Percentiles rank a stretch among this genome's conserved stretches.
Conservation (phyloP, 1,140 invertebrate species). For the Cheumatopsyche charites region DNA sequence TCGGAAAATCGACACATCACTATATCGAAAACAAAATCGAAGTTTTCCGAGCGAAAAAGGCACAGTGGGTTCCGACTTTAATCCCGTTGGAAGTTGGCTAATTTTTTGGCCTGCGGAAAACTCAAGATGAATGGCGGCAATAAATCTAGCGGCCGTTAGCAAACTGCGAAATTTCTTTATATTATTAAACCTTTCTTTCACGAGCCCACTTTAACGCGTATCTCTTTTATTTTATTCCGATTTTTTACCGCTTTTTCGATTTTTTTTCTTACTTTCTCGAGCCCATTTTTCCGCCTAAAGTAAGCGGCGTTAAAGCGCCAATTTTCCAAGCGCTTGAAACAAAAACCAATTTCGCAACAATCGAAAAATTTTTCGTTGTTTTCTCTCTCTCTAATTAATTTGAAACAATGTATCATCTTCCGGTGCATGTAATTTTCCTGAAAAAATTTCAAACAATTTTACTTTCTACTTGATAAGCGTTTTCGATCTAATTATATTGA, state of each 20-base stretch:
- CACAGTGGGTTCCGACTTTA: slow-evolving; percentile 23
- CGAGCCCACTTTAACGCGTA: not conserved
- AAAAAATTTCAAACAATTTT: too few species aligned
- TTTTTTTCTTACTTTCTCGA: not conserved
- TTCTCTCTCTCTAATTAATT: slow-evolving; percentile 4
- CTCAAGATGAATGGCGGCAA: slow-evolving; percentile 25
- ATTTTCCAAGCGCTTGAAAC: slow-evolving; percentile 3
- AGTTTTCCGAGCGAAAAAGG: slow-evolving; percentile 4
- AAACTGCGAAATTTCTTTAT: slow-evolving; percentile 29
- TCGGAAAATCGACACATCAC: too few species aligned
- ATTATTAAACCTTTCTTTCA: slow-evolving; percentile 20
- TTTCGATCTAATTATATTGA: too few species aligned
- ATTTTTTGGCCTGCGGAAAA: slow-evolving; percentile 26
- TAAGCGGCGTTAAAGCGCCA: too few species aligned
- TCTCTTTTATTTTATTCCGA: not conserved
- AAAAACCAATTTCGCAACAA: slow-evolving; percentile 17
- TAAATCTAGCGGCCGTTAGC: slow-evolving; percentile 22
- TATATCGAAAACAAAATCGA: not conserved
- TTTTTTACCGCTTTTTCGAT: not conserved
- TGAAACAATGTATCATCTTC: not conserved
- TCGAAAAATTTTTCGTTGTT: not conserved
- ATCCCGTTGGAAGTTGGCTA: slow-evolving; percentile 29
- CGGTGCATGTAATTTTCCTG: not conserved
- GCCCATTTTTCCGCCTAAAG: slow-evolving; percentile 4
- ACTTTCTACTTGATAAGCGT: too few species aligned